A percentile compares a stretch with the other conserved stretches of the same genome.
phyloP scores from a whole-genome alignment of 2,797 vertebrate species.

The Megalops cyprinoides region DNA sequence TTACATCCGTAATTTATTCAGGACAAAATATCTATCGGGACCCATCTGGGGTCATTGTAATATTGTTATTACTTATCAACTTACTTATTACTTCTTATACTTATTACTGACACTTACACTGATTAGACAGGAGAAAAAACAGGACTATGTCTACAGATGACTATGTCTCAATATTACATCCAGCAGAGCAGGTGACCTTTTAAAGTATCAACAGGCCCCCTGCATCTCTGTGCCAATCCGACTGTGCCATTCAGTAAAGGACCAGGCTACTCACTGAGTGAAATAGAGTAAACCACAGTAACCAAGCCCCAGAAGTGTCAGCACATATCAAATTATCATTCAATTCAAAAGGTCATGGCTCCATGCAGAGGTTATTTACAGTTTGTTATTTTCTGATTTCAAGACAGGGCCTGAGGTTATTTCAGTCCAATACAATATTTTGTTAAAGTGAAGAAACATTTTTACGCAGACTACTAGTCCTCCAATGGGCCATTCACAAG shows the following conservation, averaged over 20 bases:
- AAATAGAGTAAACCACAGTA: not conserved
- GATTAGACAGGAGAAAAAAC: not conserved
- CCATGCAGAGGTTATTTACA: not conserved
- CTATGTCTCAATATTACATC: not conserved
- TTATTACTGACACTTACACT: too few species aligned
- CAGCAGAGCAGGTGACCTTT: not conserved
- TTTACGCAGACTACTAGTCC: not conserved
- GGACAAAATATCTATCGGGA: too few species aligned
- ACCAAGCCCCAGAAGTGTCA: not conserved
- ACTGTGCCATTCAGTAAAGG: not conserved
- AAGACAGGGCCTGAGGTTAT: not conserved
- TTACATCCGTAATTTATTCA: too few species aligned
- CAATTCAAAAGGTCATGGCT: constrained; percentile 11
- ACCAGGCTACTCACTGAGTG: not conserved
- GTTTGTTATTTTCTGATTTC: not conserved
- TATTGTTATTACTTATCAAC: too few species aligned
- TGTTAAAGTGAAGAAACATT: not conserved
- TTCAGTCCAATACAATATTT: not conserved
- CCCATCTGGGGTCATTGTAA: too few species aligned
- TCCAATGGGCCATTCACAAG: not conserved
- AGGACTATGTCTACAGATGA: not conserved
- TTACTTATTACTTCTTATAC: too few species aligned
- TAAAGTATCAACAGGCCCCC: not conserved
- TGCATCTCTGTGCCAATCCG: not conserved
- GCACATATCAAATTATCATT: constrained; percentile 1